A percentile compares a stretch with the other conserved stretches of the same genome.
Conservation (phyloP, 2,797 vertebrate species). For the Cyprinodon diabolis region DNA sequence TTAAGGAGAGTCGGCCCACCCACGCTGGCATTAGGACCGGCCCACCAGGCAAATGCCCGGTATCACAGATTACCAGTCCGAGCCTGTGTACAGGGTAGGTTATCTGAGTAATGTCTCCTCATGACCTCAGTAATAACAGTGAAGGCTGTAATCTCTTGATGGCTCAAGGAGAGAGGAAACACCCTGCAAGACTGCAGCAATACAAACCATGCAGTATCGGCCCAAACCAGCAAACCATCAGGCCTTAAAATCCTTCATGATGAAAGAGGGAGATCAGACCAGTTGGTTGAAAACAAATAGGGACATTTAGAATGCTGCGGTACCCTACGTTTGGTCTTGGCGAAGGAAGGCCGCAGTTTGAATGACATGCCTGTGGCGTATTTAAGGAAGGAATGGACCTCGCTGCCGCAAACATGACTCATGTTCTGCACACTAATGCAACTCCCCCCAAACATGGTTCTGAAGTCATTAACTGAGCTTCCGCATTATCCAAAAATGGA, state of each 20-base stretch:
- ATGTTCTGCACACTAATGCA: constrained; percentile 51
- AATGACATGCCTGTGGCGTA: constrained; percentile 30
- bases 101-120: constrained; percentile 24
- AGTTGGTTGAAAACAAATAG: constrained; percentile 1
- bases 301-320: constrained; percentile 36
- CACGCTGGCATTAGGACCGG: too few species aligned
- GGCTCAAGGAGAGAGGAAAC: constrained; percentile 59
- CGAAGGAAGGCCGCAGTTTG: constrained; percentile 7
- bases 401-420: constrained; percentile 58
- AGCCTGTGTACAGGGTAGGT: constrained; percentile 21
- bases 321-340: constrained; percentile 24
- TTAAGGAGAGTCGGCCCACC: too few species aligned
- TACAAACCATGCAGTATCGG: constrained; percentile 30
- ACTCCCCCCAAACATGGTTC: constrained; percentile 42
- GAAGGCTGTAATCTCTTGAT: constrained; percentile 40
- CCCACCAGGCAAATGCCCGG: too few species aligned
- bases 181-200: constrained; percentile 44
- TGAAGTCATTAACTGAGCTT: constrained; percentile 52
- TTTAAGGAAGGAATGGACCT: constrained; percentile 23
- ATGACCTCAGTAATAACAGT: constrained; percentile 54
- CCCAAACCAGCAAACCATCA: constrained; percentile 21
- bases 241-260: constrained; percentile 19
- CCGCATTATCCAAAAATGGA: constrained; percentile 48
- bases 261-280: constrained; percentile 30
- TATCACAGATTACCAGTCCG: too few species aligned